Percentiles rank a stretch among this genome's conserved stretches.
phyloP scores from a whole-genome alignment of 2,888 invertebrate species.

The Diadegma fenestrale region DNA sequence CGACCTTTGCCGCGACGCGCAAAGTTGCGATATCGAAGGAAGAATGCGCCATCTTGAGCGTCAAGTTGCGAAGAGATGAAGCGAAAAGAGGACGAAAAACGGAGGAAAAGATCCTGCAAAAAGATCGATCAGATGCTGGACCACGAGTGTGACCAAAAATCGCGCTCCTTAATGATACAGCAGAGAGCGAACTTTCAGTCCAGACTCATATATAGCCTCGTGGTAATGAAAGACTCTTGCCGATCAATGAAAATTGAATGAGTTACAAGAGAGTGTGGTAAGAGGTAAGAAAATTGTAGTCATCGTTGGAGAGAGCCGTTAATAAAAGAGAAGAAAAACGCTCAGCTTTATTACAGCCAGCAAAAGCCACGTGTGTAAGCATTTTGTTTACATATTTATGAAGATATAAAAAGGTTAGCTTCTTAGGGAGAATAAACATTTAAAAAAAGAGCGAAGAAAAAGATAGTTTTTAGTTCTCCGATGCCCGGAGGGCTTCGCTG shows the following conservation, averaged over 20 bases:
- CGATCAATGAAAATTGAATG: conserved; percentile 28
- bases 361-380: not conserved
- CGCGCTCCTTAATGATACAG: not conserved
- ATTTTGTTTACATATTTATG: conserved; percentile 39
- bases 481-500: not conserved
- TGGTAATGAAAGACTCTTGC: conserved; percentile 24
- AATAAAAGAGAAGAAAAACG: conserved; percentile 15
- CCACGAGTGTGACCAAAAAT: conserved; percentile 14
- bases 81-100: conserved; percentile 4
- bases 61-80: too few species aligned
- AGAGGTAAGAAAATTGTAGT: conserved; percentile 12
- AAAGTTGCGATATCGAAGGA: conserved; percentile 65
- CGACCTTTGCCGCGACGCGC: conserved; percentile 60
- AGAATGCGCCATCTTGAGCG: conserved; percentile 45
- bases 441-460: not conserved
- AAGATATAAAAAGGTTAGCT: conserved; percentile 38
- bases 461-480: not conserved
- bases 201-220: not conserved
- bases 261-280: conserved; percentile 7
- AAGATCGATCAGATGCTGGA: not conserved
- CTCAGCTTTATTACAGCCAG: not conserved
- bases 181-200: not conserved
- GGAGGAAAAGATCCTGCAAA: not conserved
- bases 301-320: conserved; percentile 1
- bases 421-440: not conserved